Base-by-base conservation (phyloP, 2,113 vertebrate species). In the Trematomus loennbergii region DNA sequence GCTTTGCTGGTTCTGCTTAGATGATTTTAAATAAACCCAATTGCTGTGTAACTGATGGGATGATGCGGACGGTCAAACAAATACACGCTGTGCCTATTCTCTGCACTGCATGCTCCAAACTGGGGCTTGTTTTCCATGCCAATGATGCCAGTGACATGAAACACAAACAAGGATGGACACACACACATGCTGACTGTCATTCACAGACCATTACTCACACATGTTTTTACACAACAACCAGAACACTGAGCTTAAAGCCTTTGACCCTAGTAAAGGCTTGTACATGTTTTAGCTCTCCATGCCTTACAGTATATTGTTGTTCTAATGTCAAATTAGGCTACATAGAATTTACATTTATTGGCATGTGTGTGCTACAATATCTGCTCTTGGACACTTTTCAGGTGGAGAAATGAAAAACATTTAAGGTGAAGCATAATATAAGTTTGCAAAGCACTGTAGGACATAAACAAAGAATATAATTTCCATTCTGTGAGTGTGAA, bases 1-100 rank as follows among this genome's bases (percentile, higher is more conserved):
- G 61, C 83, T 86, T 85, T 81, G 78, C 80, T 72, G 75, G 72
- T 87, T 88, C 82, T 85, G 74, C 78, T 72, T 10, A 75, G 62
- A 78, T 67, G 72, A 58, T 79, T 83, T 80, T 88, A 82, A 81
- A 89, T 79, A 79, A 84, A 78, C 22, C 60, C 58, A n/a, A 54
- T 81, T 64, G 73, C 61, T 75, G 55, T 55, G 82, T 81, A 50
- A 73, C 61, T 78, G 72, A 75, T 82, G 78, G 15, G 66, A 73
- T 33, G n/a, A 57, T 72, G 48, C 62, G 55, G 18, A 29, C 29
- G 73, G 79, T 69, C 79, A 85, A 70, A 87, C 70, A 79, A 71
- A 63, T 13, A 64, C 59, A 77, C 6, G 36, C 73, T 77, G 74
- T 57, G 70, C 33, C 59, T 50, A 25, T 67, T 54, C 48, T 72